Evolutionary conservation across 64 coral and sea anemone species (phyloP), one percentile per base, ranked within the genome.

Genomic region (Astreopora myriophthalma): DNA sequence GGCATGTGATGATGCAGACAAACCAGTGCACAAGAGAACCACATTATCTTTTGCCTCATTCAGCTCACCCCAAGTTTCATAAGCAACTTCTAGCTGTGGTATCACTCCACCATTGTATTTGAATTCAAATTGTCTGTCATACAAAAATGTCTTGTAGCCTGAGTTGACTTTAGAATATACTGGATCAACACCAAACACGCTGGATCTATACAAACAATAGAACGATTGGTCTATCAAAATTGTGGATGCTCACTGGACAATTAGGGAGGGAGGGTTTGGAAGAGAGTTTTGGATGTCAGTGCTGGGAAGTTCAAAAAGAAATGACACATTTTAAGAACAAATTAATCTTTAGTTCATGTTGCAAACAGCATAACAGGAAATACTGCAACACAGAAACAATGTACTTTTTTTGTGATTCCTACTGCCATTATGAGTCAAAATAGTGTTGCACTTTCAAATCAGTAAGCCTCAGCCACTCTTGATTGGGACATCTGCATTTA

Each of bases 1-100:
- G 6, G 96, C 96, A 94, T 98, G 96, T 78, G 96, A 98, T 17
- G 96, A 98, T n/a, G 92, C 82, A 31, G 96, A 98, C 25, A 98
- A 35, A 0, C 96, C 96, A 86, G 85, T 98, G 44, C 68, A 98
- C 60, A 98, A 69, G 5, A 98, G 85, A 42, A 98, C 88, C 23
- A 91, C 96, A 92, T 98, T 98, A 40, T 86, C 91, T 67, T 94
- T 98, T 62, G 49, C 55, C 27, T 94, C 88, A 80, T 98, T 98
- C 60, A 98, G 71, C 11, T 92, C 85, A 28, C 96, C 96, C 96
- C 96, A 98, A 5, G 96, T 98, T 74, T 98, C 96, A 66, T 94
- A 98, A 24, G 92, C 96, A 26, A 98, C 76, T n/a, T 84, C 38
- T 34, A 98, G 61, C 35, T 85, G 79, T 20, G 92, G 92, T 70